A percentile compares a stretch with the other conserved stretches of the same genome.
phyloP scores from a whole-genome alignment of 2,113 vertebrate genomes.

The Elachura formosa region DNA sequence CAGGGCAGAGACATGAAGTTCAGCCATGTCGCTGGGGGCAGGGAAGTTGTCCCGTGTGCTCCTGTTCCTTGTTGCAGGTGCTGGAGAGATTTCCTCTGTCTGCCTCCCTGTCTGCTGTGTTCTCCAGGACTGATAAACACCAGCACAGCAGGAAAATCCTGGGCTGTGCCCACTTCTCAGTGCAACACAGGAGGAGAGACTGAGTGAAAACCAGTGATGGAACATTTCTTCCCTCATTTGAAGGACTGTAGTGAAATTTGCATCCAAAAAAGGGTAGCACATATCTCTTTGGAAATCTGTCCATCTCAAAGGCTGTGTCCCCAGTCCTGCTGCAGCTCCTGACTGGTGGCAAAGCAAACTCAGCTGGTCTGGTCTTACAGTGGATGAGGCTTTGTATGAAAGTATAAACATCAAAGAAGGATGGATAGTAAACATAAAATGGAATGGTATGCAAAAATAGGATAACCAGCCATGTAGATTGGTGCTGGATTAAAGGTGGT shows the following conservation, averaged over 20 bases:
- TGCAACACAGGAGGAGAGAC: not conserved
- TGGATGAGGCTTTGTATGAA: not conserved
- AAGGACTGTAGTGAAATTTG: not conserved
- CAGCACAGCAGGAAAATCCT: not conserved
- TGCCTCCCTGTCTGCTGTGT: not conserved
- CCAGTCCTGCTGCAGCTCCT: not conserved
- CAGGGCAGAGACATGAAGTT: not conserved
- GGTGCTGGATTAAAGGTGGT: not conserved
- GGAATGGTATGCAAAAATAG: not conserved
- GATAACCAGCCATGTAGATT: not conserved
- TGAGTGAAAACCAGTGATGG: not conserved
- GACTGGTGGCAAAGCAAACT: not conserved
- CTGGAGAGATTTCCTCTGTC: not conserved
- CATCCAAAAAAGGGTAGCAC: not conserved
- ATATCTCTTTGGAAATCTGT: not conserved
- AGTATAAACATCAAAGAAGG: not conserved
- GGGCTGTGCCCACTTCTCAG: not conserved
- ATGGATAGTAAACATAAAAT: not conserved
- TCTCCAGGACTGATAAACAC: not conserved
- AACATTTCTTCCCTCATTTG: not conserved
- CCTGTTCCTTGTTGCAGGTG: not conserved
- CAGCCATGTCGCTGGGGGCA: not conserved
- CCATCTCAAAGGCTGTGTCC: accelerated
- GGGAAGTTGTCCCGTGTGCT: not conserved
- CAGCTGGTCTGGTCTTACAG: not conserved